Conservation (phyloP, 2,888 invertebrate genomes). For the Diabrotica balteata region DNA sequence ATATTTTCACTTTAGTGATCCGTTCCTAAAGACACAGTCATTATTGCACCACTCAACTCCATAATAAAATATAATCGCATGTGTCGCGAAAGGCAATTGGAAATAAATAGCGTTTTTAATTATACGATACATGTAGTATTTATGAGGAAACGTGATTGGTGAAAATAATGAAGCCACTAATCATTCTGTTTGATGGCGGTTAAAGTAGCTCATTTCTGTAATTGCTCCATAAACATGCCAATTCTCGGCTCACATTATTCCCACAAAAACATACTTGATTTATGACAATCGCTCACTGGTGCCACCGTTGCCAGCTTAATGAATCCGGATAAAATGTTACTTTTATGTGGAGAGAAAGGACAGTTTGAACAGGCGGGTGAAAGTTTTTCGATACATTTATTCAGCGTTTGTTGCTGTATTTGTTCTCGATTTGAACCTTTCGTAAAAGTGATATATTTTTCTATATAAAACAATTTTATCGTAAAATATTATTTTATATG, state of each 20-base stretch:
- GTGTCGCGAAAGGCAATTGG: slow-evolving; percentile 44
- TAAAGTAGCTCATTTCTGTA: slow-evolving; percentile 60
- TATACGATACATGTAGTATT: slow-evolving; percentile 56
- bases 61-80: no score
- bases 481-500: no score
- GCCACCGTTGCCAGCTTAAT: slow-evolving; percentile 1
- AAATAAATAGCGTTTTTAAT: slow-evolving; percentile 59
- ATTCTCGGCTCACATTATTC: slow-evolving; percentile 44
- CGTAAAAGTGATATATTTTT: no score
- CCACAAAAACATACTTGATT: slow-evolving; percentile 43
- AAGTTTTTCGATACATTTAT: no score
- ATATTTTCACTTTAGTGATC: no score
- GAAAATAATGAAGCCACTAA: slow-evolving; percentile 60
- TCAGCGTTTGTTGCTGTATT: no score
- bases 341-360: no score
- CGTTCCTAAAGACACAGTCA: no score
- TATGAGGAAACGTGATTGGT: slow-evolving; percentile 54
- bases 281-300: slow-evolving; percentile 38
- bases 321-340: not conserved
- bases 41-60: no score
- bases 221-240: slow-evolving; percentile 60
- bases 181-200: slow-evolving; percentile 58
- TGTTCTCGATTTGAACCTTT: no score
- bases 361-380: no score
- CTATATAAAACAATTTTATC: no score